Base-by-base conservation (phyloP, 2,888 invertebrate species). In the Ommatoiulus sabulosus region DNA sequence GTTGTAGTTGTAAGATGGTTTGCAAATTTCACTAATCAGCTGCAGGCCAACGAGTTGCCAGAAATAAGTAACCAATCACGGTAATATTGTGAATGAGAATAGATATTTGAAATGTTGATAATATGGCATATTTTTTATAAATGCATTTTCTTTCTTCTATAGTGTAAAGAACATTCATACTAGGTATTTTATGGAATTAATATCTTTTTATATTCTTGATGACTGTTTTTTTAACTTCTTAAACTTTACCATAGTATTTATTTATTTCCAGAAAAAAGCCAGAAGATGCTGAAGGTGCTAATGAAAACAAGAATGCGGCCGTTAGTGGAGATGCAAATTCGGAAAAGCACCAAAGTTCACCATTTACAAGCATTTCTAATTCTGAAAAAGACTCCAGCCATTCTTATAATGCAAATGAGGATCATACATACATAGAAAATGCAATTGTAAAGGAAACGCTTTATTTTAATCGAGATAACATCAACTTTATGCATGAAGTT, bases 401-500 rank as follows among this genome's bases (percentile, higher is more conserved):
- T 48, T 84, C 87, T 20, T 89, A 48, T 63, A 89, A 57, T 87
- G 48, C 46, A 63, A 88, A 17, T 57, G 89, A 89, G 84, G 88
- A 89, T 87, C 87, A 85, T 10, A 24, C 57, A 8, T 8, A 63
- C 57, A 90, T 91, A 5, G 92, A 92, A 89, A 91, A 92, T 88
- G 92, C 92, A 87, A 95, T 98, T 89, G 97, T 98, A 0, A 95
- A 97, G 86, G 96, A 97, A 91, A 97, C 98, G 24, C 94, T 99
- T 84, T 97, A 97, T 92, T 95, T 95, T 46, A 96, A 95, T 80
- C 95, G 97, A 87, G 97, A 97, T 91, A 98, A 98, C 92, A 96
- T 99, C 7, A 97, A 99, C 93, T 97, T 99, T 92, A 95, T 98
- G 46, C 97, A 98, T 91, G 99, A 99, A 93, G 95, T 98, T 89